Evolutionary conservation across 1,140 invertebrate genomes (phyloP).

Genomic region (Harpegnathos saltator): DNA sequence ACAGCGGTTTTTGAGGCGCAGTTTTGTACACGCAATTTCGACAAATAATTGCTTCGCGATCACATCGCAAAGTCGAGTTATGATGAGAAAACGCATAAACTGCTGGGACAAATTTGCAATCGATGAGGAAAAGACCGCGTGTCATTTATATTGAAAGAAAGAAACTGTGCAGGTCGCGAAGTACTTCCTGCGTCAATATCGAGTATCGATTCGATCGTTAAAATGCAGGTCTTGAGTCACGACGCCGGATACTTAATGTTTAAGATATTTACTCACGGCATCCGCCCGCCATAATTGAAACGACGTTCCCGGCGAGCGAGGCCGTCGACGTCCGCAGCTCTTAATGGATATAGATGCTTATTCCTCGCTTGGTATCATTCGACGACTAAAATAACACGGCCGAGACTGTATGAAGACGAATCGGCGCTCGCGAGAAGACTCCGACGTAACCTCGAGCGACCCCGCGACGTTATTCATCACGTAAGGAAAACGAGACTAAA

Average conservation of each 20-base stretch:
- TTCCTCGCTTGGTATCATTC: slow-evolving; percentile 16
- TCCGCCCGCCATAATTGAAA: slow-evolving; percentile 27
- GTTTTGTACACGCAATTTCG: too few relatives aligned
- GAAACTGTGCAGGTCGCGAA: neutral
- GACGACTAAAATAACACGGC: slow-evolving; percentile 20
- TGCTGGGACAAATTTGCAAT: too few relatives aligned
- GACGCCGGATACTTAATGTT: neutral
- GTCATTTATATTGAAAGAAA: too few relatives aligned
- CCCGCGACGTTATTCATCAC: slow-evolving; percentile 47
- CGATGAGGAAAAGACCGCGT: neutral
- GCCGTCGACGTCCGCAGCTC: neutral
- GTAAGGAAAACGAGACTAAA: slow-evolving; percentile 1
- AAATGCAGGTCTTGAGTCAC: neutral
- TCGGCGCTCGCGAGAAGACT: slow-evolving; percentile 32
- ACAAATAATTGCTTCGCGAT: too few relatives aligned
- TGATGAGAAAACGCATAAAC: too few relatives aligned
- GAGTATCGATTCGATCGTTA: neutral
- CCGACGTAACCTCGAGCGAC: slow-evolving; percentile 23
- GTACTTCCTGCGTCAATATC: neutral
- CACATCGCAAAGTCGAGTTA: too few relatives aligned
- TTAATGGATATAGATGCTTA: slow-evolving; percentile 52
- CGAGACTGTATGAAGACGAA: slow-evolving; percentile 57
- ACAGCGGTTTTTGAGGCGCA: too few relatives aligned
- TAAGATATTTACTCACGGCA: neutral
- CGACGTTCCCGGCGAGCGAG: slow-evolving; percentile 1